Percentiles rank a stretch among this genome's conserved stretches.
phyloP scores from a whole-genome alignment of 2,113 vertebrate species.

The Anarrhichthys ocellatus region DNA sequence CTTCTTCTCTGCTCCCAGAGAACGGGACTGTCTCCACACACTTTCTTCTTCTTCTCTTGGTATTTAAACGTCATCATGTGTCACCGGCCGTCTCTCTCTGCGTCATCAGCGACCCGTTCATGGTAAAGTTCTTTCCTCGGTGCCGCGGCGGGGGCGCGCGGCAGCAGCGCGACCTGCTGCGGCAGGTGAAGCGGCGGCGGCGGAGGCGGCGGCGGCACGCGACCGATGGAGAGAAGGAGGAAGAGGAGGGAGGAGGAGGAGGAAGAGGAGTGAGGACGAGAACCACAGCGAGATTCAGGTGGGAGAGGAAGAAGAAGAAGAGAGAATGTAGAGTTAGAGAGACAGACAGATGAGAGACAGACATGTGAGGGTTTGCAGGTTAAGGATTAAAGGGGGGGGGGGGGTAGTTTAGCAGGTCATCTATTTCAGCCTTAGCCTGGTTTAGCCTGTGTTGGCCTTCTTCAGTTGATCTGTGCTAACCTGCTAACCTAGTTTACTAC shows the following conservation, averaged over 20 bases:
- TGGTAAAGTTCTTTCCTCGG: conserved; percentile 56
- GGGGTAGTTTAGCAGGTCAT: conserved; percentile 30
- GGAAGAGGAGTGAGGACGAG: conserved; percentile 39
- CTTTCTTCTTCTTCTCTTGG: not conserved
- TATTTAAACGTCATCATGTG: conserved; percentile 3
- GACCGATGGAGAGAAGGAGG: conserved; percentile 3
- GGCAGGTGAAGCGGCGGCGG: conserved; percentile 48
- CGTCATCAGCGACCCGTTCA: not conserved
- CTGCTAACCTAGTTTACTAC: conserved; percentile 44
- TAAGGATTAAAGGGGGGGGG: not conserved
- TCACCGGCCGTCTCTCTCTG: not conserved
- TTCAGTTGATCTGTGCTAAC: conserved; percentile 52
- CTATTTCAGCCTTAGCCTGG: conserved; percentile 40
- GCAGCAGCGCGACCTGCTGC: conserved; percentile 27
- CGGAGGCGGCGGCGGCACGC: conserved; percentile 7
- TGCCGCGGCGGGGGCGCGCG: not conserved
- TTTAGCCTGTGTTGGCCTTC: conserved; percentile 37
- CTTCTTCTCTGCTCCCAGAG: not conserved
- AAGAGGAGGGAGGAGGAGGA: conserved; percentile 35
- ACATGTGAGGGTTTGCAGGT: not conserved
- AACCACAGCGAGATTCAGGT: conserved; percentile 53
- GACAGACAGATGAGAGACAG: not conserved
- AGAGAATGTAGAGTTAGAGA: not conserved
- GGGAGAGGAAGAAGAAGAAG: conserved; percentile 21
- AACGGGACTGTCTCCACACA: too few species aligned